A percentile compares a stretch with the other conserved stretches of the same genome.
phyloP scores from a whole-genome alignment of 2,797 vertebrate genomes.

The Hemibagrus guttatus region DNA sequence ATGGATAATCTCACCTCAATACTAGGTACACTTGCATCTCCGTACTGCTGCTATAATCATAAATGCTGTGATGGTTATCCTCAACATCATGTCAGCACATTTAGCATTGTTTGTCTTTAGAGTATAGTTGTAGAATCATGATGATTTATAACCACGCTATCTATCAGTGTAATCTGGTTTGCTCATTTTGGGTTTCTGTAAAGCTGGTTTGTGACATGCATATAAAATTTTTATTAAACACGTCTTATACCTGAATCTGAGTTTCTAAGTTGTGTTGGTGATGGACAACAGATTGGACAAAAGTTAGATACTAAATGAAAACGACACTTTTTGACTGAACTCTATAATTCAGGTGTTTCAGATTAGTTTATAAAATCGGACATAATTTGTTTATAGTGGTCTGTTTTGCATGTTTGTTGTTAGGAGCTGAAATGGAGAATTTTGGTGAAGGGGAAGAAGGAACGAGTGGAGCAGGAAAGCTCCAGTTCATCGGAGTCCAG shows the following conservation, averaged over 20 bases:
- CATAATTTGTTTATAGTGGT: not conserved
- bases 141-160: not conserved
- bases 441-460: constrained; percentile 90
- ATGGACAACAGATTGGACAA: not conserved
- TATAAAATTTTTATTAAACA: constrained; percentile 1
- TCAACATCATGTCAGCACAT: not conserved
- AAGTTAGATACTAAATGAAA: not conserved
- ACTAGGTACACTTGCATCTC: not conserved
- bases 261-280: not conserved
- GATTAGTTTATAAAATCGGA: not conserved
- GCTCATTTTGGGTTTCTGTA: not conserved
- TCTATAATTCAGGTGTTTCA: not conserved
- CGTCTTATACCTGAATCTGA: not conserved
- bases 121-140: not conserved
- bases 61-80: not conserved
- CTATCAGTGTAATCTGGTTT: not conserved
- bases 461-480: constrained; percentile 58
- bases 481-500: constrained; percentile 68
- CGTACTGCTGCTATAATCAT: not conserved
- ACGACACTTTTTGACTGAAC: not conserved
- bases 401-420: constrained; percentile 20
- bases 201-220: not conserved
- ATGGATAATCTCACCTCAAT: not conserved
- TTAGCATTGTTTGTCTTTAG: not conserved
- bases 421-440: constrained; percentile 89